Conservation (phyloP, 2,888 invertebrate genomes). For the Sepiola atlantica region DNA sequence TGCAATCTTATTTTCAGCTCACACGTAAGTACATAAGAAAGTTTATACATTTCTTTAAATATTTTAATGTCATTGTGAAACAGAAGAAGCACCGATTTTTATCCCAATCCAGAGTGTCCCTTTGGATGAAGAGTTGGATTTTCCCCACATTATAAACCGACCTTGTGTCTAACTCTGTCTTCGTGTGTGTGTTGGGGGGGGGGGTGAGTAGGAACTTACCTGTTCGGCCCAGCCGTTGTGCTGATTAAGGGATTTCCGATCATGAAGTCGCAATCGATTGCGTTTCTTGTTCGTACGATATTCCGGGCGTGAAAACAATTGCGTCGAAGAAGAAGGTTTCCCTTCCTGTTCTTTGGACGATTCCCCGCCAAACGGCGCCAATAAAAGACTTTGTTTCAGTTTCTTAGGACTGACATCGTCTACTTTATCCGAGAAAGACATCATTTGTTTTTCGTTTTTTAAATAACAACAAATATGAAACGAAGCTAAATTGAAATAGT, state of each 20-base stretch:
- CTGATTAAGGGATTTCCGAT: constrained; percentile 42
- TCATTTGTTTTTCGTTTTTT: background rate
- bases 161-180: too few species aligned
- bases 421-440: background rate
- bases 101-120: too few species aligned
- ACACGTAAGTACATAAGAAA: too few species aligned
- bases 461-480: background rate
- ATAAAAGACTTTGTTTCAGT: background rate
- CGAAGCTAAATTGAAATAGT: background rate
- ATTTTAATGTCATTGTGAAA: too few species aligned
- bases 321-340: background rate
- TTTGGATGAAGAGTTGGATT: too few species aligned
- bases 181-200: accelerated
- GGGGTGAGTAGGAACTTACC: background rate
- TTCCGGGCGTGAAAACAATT: background rate
- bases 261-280: background rate
- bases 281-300: background rate
- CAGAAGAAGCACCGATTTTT: too few species aligned
- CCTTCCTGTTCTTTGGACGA: background rate
- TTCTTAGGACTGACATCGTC: background rate
- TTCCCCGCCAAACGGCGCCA: background rate
- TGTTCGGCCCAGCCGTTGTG: constrained; percentile 50
- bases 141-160: too few species aligned
- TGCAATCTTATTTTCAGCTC: too few species aligned
- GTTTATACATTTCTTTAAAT: too few species aligned